These are phyloP conservation scores for Tortrix viridana DNA, from an alignment of 2,888 invertebrate species.

Conservation along the genomic window DNA sequence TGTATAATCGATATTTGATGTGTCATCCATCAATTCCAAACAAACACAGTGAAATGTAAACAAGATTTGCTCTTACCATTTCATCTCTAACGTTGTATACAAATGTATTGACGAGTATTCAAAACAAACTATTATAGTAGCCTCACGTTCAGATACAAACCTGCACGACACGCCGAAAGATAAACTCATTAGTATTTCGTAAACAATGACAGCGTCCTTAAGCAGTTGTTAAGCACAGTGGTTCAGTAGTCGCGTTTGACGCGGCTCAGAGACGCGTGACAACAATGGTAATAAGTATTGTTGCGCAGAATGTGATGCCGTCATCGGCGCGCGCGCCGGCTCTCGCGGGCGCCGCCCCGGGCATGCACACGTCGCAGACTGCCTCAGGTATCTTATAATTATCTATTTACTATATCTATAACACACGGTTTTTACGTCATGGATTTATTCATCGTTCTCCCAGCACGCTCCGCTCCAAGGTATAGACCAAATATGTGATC, in stretches of 20 bases:
- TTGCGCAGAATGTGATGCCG: slow-evolving; percentile 74
- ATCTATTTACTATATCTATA: neutral
- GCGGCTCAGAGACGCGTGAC: slow-evolving; percentile 10
- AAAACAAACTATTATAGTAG: too few species aligned
- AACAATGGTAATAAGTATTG: slow-evolving; percentile 32
- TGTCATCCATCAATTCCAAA: too few species aligned
- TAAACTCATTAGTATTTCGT: slow-evolving; percentile 16
- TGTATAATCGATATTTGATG: too few species aligned
- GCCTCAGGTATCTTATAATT: slow-evolving; percentile 58
- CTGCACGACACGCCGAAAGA: neutral
- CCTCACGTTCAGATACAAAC: too few species aligned
- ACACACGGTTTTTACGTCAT: too few species aligned
- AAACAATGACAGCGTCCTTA: slow-evolving; percentile 11
- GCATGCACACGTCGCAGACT: slow-evolving; percentile 78
- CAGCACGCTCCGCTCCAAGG: too few species aligned
- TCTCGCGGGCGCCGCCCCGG: slow-evolving; percentile 60
- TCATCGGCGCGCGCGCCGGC: slow-evolving; percentile 77
- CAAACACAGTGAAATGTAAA: too few species aligned
- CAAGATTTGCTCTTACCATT: too few species aligned
- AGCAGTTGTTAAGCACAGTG: slow-evolving; percentile 15
- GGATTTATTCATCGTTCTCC: too few species aligned
- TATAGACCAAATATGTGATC: too few species aligned
- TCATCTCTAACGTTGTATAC: too few species aligned
- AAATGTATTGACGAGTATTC: too few species aligned
- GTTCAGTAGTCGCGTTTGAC: slow-evolving; percentile 5